Percentiles rank a stretch among this genome's conserved stretches.
Evolutionary conservation across 2,888 invertebrate species (phyloP).

Genomic region (Schizaphis graminum): DNA sequence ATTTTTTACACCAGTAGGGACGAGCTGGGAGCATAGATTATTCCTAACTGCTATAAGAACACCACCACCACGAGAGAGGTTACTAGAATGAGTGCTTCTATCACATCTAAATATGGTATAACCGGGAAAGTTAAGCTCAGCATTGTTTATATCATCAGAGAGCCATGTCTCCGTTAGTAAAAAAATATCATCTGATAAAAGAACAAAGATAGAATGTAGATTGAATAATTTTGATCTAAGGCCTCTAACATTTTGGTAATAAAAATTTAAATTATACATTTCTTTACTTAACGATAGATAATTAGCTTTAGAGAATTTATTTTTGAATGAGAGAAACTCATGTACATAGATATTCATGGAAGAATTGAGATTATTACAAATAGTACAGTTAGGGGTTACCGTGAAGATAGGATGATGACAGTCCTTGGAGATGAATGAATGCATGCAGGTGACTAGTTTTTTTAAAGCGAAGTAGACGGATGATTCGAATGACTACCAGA

Average conservation of each 20-base stretch:
- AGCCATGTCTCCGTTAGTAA: conserved; percentile 17
- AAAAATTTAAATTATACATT: not conserved
- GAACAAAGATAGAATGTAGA: not conserved
- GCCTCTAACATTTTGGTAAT: conserved; percentile 21
- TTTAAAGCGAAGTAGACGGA: no score
- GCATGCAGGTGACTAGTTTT: no score
- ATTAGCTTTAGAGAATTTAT: not conserved
- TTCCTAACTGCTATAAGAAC: not conserved
- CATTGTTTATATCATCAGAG: conserved; percentile 13
- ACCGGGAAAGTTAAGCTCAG: not conserved
- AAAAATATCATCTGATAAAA: conserved; percentile 14
- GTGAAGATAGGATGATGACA: no score
- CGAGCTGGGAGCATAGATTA: not conserved
- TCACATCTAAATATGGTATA: not conserved
- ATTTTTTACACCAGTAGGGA: not conserved
- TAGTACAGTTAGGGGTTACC: no score
- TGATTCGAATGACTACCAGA: no score
- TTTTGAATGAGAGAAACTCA: not conserved
- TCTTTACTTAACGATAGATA: not conserved
- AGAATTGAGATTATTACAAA: no score
- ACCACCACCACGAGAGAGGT: not conserved
- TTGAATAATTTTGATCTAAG: conserved; percentile 14
- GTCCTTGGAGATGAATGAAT: no score
- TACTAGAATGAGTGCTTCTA: not conserved
- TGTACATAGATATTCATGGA: not conserved